Conservation (phyloP, 1,140 invertebrate genomes). For the Listronotus oregonensis region DNA sequence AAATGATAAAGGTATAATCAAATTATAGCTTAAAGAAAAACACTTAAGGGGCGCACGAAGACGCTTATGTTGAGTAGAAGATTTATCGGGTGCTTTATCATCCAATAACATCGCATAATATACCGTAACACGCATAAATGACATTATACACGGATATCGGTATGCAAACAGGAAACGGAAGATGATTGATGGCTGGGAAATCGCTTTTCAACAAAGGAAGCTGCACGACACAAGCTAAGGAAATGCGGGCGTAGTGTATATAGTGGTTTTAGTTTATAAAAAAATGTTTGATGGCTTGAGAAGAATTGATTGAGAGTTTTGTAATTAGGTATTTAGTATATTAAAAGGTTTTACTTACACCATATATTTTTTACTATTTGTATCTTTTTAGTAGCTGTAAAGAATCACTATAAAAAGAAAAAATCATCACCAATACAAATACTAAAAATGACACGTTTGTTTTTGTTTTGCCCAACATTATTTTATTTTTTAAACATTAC, state of each 20-base stretch:
- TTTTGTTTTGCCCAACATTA: no score
- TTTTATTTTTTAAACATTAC: no score
- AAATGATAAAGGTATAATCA: no score
- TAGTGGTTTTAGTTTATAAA: background rate
- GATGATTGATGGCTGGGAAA: conserved; percentile 48
- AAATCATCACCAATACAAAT: no score
- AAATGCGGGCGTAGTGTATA: conserved; percentile 36
- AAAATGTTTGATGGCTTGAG: background rate
- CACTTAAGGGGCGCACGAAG: conserved; percentile 3
- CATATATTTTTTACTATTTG: no score
- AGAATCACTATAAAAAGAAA: no score
- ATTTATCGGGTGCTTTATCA: conserved; percentile 33
- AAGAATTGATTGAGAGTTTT: background rate
- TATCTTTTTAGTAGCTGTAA: no score
- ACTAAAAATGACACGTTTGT: no score
- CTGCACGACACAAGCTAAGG: conserved; percentile 15
- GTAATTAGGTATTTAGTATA: no score
- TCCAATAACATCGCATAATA: conserved; percentile 42
- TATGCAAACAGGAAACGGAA: conserved; percentile 50
- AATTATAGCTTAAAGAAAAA: background rate
- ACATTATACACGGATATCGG: conserved; percentile 48
- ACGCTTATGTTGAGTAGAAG: background rate
- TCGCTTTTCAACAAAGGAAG: conserved; percentile 12
- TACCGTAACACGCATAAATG: conserved; percentile 48
- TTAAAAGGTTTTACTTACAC: no score